A percentile compares a stretch with the other conserved stretches of the same genome.
Conservation (phyloP, 2,888 invertebrate genomes). For the Mayetiola destructor region DNA sequence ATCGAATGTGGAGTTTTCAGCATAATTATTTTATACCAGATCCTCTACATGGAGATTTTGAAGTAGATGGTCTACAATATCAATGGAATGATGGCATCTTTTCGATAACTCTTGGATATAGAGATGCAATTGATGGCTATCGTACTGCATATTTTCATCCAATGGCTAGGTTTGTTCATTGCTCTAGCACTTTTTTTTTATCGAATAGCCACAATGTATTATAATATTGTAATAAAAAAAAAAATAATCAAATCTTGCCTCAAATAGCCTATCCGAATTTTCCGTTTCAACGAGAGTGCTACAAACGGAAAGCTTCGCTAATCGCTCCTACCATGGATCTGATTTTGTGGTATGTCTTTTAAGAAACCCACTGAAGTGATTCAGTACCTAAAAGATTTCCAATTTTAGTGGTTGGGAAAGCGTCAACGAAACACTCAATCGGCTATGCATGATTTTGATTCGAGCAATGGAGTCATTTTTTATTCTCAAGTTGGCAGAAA, state of each 20-base stretch:
- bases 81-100: constrained; percentile 68
- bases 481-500: constrained; percentile 54
- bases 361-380: not conserved
- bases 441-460: constrained; percentile 53
- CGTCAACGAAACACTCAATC: constrained; percentile 56
- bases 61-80: constrained; percentile 52
- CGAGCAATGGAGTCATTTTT: constrained; percentile 46
- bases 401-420: constrained; percentile 31
- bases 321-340: constrained; percentile 39
- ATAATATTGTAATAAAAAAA: not conserved
- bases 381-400: not conserved
- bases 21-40: constrained; percentile 47
- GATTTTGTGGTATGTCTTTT: constrained; percentile 41
- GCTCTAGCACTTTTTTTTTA: not conserved
- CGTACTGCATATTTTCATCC: constrained; percentile 69
- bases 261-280: constrained; percentile 53
- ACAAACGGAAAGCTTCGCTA: constrained; percentile 43
- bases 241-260: not conserved
- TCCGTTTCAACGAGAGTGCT: constrained; percentile 54
- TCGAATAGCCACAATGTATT: not conserved
- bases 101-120: constrained; percentile 53
- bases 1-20: not conserved
- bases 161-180: constrained; percentile 43
- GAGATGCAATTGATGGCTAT: constrained; percentile 47
- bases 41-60: constrained; percentile 57